Conservation (phyloP, 2,888 invertebrate species). For the Corbicula japonica region DNA sequence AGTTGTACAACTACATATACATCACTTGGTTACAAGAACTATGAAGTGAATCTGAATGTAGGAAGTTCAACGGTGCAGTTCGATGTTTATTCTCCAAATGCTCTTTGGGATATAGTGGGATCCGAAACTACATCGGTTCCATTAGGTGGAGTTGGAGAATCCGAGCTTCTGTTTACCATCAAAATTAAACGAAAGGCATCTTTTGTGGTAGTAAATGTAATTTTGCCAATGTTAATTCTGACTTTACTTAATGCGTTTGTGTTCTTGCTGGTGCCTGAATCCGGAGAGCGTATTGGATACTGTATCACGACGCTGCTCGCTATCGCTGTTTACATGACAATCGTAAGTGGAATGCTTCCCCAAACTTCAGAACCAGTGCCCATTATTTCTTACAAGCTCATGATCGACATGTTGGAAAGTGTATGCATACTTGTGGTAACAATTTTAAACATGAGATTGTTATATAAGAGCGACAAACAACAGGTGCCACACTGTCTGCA, state of each 20-base stretch:
- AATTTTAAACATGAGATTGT: constrained; percentile 62
- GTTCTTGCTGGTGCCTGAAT: constrained; percentile 18
- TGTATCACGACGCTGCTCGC: constrained; percentile 31
- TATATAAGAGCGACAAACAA: constrained; percentile 49
- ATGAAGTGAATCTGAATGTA: constrained; percentile 8
- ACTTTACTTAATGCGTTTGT: constrained; percentile 15
- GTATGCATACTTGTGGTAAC: constrained; percentile 55
- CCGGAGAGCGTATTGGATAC: constrained; percentile 34
- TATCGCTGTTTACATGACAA: constrained; percentile 50
- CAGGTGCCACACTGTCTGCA: constrained; percentile 24
- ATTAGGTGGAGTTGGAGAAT: not conserved
- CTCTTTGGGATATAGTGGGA: constrained; percentile 18
- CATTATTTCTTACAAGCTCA: constrained; percentile 65
- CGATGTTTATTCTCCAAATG: constrained; percentile 11
- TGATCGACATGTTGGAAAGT: constrained; percentile 61
- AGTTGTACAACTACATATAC: constrained; percentile 5
- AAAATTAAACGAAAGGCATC: constrained; percentile 13
- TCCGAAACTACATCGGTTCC: not conserved
- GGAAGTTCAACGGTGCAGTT: not conserved
- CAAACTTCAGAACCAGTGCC: constrained; percentile 62
- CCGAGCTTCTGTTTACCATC: constrained; percentile 16
- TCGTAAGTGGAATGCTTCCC: constrained; percentile 62
- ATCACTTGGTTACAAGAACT: constrained; percentile 25
- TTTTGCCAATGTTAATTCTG: constrained; percentile 16
- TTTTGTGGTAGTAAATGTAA: constrained; percentile 24